phyloP scores from a whole-genome alignment of 2,797 vertebrate genomes.

The Myotis planiceps region DNA sequence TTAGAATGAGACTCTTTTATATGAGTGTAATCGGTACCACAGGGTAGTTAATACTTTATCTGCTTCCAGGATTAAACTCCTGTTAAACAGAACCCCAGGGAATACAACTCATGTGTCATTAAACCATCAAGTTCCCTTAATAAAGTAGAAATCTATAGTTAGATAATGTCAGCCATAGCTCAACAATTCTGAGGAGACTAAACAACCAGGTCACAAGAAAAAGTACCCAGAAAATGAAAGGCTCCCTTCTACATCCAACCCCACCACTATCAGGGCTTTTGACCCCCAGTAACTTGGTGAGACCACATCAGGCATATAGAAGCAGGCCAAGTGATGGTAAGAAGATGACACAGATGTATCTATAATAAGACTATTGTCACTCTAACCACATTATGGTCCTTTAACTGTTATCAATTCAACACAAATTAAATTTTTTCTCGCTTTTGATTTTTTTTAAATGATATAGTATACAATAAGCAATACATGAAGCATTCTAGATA shows the following conservation, averaged over 20 bases:
- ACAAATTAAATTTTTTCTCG: not conserved
- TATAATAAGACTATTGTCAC: not conserved
- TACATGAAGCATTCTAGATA: not conserved
- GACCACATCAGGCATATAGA: not conserved
- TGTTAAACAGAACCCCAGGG: not conserved
- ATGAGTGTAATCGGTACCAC: not conserved
- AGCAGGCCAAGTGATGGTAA: not conserved
- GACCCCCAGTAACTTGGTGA: not conserved
- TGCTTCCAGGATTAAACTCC: not conserved
- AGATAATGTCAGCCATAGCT: not conserved
- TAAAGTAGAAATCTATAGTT: not conserved
- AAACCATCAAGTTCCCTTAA: not conserved
- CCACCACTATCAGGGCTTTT: not conserved
- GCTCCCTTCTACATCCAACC: not conserved
- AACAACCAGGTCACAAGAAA: not conserved
- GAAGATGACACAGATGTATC: not conserved
- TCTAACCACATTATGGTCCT: not conserved
- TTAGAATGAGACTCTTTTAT: not conserved
- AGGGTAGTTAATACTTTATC: not conserved
- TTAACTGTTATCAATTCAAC: not conserved
- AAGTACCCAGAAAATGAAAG: not conserved
- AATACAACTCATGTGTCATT: not conserved
- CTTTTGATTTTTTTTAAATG: not conserved
- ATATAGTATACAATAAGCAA: not conserved
- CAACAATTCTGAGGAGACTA: not conserved